phyloP scores from a whole-genome alignment of 2,113 vertebrate species.

The Paradoxurus hermaphroditus region DNA sequence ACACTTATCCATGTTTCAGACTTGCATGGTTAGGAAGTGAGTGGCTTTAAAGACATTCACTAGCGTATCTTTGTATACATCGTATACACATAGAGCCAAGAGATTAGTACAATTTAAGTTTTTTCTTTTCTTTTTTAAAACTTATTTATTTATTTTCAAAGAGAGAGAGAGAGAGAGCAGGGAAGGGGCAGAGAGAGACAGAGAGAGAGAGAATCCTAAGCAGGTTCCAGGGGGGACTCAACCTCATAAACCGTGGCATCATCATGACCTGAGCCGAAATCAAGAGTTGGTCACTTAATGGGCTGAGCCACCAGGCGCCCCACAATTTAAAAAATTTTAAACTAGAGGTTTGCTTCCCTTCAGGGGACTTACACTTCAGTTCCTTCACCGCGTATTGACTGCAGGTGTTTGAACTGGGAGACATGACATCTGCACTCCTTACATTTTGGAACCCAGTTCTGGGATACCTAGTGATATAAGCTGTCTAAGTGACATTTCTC shows the following conservation, averaged over 20 bases:
- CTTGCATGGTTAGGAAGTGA: background rate
- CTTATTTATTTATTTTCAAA: too few species aligned
- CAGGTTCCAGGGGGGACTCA: too few species aligned
- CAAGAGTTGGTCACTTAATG: too few species aligned
- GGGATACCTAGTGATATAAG: background rate
- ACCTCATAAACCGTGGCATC: too few species aligned
- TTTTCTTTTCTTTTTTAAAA: too few species aligned
- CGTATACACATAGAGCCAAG: background rate
- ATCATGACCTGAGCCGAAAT: too few species aligned
- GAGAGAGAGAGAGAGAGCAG: too few species aligned
- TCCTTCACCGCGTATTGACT: background rate
- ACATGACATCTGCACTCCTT: background rate
- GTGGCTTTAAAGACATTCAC: background rate
- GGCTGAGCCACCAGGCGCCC: too few species aligned
- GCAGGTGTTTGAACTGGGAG: background rate
- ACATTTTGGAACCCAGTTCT: background rate
- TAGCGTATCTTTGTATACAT: background rate
- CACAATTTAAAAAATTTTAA: background rate
- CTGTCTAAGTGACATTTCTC: background rate
- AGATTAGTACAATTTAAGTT: background rate
- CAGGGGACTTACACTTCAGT: background rate
- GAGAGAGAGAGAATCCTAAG: too few species aligned
- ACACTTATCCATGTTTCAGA: background rate
- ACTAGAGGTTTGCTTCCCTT: background rate
- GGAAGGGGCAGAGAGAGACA: too few species aligned